Base-by-base conservation (phyloP, 2,113 vertebrate species). In the Datnioides undecimradiatus region DNA sequence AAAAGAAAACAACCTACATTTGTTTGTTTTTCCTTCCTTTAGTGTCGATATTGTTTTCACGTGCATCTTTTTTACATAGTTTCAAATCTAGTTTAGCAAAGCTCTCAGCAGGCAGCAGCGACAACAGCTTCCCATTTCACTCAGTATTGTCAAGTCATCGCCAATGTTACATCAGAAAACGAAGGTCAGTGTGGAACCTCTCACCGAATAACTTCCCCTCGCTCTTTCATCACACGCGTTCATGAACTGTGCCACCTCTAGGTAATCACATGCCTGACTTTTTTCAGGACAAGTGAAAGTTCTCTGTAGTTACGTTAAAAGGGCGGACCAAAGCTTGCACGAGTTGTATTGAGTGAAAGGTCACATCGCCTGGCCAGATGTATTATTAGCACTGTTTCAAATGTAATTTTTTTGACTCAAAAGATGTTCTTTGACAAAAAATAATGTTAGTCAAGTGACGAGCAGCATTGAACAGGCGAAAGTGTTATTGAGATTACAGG, bases 361-460 rank as follows among this genome's bases (percentile, higher is more conserved):
- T 33, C 9, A 62, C 11, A 23, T 51, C 11, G 29, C 12, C 1
- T 21, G 46, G 6, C 10, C 29, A 19, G 16, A 21, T n/a, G n/a
- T n/a, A n/a, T n/a, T n/a, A n/a, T n/a, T n/a, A n/a, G n/a, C n/a
- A n/a, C n/a, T n/a, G n/a, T n/a, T n/a, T n/a, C n/a, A n/a, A n/a
- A n/a, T n/a, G n/a, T n/a, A n/a, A n/a, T n/a, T 17, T 19, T 16
- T 25, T 58, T 5, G 31, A 13, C n/a, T 8, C 3, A 41, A 40
- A 25, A 25, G 4, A 31, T n/a, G 25, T 49, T 40, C 8, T 16
- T 17, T 9, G 16, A 59, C 48, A 14, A 38, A 19, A 49, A 4
- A 54, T 13, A 6, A n/a, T 48, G 74, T 89, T 81, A 73, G 62
- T 76, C 36, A 79, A 86, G 87, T 13, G 40, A 76, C 6, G 23